Conservation (phyloP, 2,113 vertebrate genomes). For the Halcyon malimbica region DNA sequence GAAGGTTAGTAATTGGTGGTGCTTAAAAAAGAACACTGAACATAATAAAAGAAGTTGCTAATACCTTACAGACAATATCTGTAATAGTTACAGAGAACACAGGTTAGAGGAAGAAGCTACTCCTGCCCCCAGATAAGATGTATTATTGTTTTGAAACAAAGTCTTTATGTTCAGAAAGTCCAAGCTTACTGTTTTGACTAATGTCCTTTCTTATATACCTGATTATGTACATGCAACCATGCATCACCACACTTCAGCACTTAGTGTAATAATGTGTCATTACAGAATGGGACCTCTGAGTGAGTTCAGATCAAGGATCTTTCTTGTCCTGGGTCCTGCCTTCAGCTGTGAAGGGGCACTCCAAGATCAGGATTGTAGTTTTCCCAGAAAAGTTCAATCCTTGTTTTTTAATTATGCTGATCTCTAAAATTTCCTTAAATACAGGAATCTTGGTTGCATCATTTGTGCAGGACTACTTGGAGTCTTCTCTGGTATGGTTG, state of each 20-base stretch:
- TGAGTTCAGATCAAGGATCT: neutral
- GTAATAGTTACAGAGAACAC: neutral
- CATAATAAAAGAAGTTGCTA: neutral
- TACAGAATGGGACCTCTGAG: neutral
- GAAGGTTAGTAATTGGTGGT: neutral
- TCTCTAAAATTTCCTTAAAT: neutral
- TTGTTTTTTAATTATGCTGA: neutral
- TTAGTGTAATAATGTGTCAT: neutral
- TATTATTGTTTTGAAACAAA: neutral
- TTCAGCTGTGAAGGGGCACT: neutral
- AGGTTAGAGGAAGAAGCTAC: neutral
- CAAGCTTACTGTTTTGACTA: neutral
- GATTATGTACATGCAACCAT: neutral
- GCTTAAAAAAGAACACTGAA: neutral
- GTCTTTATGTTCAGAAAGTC: neutral
- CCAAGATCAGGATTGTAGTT: neutral
- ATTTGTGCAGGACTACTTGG: neutral
- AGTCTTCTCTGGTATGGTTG: neutral
- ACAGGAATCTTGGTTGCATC: neutral
- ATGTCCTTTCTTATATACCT: neutral
- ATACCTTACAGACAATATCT: neutral
- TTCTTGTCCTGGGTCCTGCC: neutral
- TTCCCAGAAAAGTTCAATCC: neutral
- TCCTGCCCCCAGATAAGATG: neutral
- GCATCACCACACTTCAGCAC: neutral